Evolutionary conservation across 2,797 vertebrate genomes (phyloP).

Genomic region (Notoglanidium macrostoma): DNA sequence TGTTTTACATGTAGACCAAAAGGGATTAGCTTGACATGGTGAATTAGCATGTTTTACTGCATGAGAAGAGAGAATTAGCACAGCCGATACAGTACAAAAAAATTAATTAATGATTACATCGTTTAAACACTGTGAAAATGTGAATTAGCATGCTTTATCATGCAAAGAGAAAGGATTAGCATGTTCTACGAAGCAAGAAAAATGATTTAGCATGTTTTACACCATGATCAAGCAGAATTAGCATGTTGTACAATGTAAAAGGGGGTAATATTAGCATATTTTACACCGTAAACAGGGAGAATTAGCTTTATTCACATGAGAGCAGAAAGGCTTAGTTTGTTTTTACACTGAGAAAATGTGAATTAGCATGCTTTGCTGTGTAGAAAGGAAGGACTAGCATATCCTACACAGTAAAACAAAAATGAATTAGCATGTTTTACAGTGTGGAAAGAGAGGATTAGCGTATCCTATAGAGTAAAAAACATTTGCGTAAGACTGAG

Average conservation of each 20-base stretch:
- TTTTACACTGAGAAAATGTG: neutral
- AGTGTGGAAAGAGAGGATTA: neutral
- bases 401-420: neutral
- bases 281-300: neutral
- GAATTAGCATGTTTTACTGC: neutral
- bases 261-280: neutral
- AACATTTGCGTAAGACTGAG: neutral
- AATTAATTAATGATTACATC: neutral
- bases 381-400: neutral
- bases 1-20: neutral
- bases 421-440: neutral
- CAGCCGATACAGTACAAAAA: neutral
- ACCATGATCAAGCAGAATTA: neutral
- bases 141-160: neutral
- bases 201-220: neutral
- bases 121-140: neutral
- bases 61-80: neutral
- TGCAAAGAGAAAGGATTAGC: too few species aligned
- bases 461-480: too few species aligned
- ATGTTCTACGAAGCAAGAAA: neutral
- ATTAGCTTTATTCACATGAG: neutral
- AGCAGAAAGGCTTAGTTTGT: neutral
- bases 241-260: neutral
- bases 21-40: neutral
- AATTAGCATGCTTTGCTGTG: neutral